Percentiles rank a stretch among this genome's conserved stretches.
Conservation (phyloP, 1,140 invertebrate genomes). For the Marisa cornuarietis region DNA sequence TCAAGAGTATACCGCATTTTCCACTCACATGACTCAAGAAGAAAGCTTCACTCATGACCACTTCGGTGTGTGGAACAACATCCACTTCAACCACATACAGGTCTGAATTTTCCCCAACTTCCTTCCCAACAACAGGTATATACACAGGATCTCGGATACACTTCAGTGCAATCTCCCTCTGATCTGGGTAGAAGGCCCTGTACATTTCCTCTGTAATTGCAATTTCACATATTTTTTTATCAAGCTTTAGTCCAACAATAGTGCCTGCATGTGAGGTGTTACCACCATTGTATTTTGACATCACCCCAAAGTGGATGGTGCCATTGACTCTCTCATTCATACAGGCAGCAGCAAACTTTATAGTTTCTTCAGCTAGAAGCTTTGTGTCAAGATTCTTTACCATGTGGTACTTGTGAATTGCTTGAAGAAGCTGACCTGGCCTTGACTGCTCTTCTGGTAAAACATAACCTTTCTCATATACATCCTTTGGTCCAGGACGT, state of each 20-base stretch:
- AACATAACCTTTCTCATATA: constrained; percentile 18
- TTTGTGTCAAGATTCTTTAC: background rate
- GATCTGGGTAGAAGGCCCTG: constrained; percentile 19
- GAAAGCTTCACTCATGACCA: constrained; percentile 11
- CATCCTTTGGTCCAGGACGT: background rate
- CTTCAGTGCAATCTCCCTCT: constrained; percentile 15
- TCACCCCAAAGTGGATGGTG: constrained; percentile 38
- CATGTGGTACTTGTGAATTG: constrained; percentile 11
- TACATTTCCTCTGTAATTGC: constrained; percentile 19
- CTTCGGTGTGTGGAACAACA: constrained; percentile 23
- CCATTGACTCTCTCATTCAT: constrained; percentile 38
- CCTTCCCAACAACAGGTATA: constrained; percentile 25
- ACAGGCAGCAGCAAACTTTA: constrained; percentile 36
- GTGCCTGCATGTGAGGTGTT: constrained; percentile 5
- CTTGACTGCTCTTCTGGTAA: constrained; percentile 22
- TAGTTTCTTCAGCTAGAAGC: constrained; percentile 15
- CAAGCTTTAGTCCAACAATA: constrained; percentile 23
- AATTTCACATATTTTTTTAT: constrained; percentile 7
- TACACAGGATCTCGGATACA: constrained; percentile 30
- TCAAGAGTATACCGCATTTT: constrained; percentile 1
- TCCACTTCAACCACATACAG: constrained; percentile 33
- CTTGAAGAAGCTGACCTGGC: constrained; percentile 7
- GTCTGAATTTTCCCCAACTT: background rate
- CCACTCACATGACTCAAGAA: constrained; percentile 12
- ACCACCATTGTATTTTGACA: background rate